These are phyloP conservation scores for Sarcophaga subvicina DNA, from an alignment of 2,888 invertebrate species.

Conservation along the genomic window DNA sequence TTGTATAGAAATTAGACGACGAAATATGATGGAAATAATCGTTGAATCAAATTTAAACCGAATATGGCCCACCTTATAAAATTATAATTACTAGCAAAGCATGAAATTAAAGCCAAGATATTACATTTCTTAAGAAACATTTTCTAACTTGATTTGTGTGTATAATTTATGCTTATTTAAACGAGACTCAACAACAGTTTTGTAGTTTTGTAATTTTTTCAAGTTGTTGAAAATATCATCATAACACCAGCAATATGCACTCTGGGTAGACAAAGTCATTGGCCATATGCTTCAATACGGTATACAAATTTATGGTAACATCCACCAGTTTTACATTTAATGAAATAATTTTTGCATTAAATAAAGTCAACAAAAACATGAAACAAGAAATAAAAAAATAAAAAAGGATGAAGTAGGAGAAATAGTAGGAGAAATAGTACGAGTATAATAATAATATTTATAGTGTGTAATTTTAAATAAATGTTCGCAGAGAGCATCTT, in stretches of 20 bases:
- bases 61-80: no score
- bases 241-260: neutral
- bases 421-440: no score
- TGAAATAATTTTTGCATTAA: slow-evolving; percentile 40
- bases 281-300: neutral
- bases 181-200: neutral
- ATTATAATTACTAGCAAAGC: no score
- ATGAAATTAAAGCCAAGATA: no score
- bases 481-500: neutral
- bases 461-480: slow-evolving; percentile 33
- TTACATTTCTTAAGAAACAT: no score
- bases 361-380: neutral
- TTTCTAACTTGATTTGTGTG: no score
- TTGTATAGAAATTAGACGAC: no score
- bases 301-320: slow-evolving; percentile 1
- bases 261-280: neutral
- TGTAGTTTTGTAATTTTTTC: neutral
- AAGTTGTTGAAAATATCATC: neutral
- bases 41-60: no score
- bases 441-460: neutral
- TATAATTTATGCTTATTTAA: no score
- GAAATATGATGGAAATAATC: no score
- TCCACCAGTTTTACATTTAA: slow-evolving; percentile 17
- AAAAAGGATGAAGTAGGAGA: no score
- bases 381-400: no score